phyloP scores from a whole-genome alignment of 2,113 vertebrate species.

The Microtus richardsoni region DNA sequence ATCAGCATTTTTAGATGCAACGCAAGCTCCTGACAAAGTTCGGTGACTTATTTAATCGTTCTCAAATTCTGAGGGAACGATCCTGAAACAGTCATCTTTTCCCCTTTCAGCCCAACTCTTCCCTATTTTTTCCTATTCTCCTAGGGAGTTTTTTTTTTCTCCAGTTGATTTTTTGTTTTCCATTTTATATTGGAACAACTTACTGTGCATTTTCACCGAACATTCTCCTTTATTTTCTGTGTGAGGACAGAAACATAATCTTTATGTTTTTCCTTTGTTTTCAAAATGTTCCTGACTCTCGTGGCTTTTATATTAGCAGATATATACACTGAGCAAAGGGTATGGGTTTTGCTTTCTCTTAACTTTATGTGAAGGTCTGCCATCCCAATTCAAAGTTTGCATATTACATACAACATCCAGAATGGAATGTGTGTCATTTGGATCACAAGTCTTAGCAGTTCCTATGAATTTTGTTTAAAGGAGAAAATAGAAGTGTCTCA shows the following conservation, averaged over 20 bases:
- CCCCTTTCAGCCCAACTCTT: background rate
- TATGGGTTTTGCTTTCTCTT: background rate
- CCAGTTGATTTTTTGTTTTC: background rate
- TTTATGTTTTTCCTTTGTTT: background rate
- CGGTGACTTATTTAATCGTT: background rate
- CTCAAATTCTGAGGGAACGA: background rate
- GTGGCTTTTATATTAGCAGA: background rate
- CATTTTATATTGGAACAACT: background rate
- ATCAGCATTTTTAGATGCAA: background rate
- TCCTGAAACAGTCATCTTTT: fast-evolving
- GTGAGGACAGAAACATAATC: background rate
- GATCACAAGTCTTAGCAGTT: background rate
- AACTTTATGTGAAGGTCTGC: background rate
- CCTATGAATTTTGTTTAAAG: background rate
- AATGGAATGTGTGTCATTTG: background rate
- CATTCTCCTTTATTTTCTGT: background rate
- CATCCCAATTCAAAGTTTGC: background rate
- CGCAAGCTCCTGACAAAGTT: background rate
- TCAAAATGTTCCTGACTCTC: background rate
- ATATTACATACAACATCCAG: background rate
- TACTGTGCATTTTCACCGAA: background rate
- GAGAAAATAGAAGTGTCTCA: background rate
- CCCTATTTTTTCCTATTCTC: background rate
- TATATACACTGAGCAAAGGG: background rate
- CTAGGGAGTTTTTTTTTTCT: background rate